phyloP scores from a whole-genome alignment of 2,113 vertebrate species.

The Sialia sialis region DNA sequence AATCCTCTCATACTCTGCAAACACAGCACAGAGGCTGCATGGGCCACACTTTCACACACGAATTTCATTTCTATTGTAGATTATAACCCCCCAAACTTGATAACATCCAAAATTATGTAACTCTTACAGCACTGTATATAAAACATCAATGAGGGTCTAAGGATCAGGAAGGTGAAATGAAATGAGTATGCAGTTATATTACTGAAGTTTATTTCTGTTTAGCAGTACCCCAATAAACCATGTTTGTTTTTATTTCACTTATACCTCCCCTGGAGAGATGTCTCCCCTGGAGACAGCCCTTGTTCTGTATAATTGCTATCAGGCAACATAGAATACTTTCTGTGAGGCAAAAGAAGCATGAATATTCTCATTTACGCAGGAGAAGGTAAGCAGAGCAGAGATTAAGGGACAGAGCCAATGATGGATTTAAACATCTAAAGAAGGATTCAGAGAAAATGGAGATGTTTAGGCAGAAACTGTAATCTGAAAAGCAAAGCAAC shows the following conservation, averaged over 20 bases:
- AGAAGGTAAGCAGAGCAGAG: not conserved
- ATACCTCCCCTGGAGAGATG: not conserved
- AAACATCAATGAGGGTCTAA: not conserved
- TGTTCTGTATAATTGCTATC: not conserved
- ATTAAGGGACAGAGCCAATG: not conserved
- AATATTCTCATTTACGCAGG: not conserved
- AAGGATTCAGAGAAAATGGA: not conserved
- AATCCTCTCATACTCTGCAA: not conserved
- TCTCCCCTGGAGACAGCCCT: not conserved
- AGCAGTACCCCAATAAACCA: not conserved
- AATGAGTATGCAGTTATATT: not conserved
- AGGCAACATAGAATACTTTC: not conserved
- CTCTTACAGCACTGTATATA: not conserved
- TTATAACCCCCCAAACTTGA: not conserved
- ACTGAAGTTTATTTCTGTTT: not conserved
- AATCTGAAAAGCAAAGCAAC: slow-evolving; percentile 16
- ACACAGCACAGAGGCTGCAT: not conserved
- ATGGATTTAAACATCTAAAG: not conserved
- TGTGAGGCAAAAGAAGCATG: not conserved
- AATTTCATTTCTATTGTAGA: not conserved
- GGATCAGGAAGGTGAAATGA: not conserved
- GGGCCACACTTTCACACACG: not conserved
- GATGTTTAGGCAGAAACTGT: not conserved
- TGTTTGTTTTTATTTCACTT: not conserved
- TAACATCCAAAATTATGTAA: not conserved